phyloP scores from a whole-genome alignment of 2,888 invertebrate species.

The Brenthis hecate region DNA sequence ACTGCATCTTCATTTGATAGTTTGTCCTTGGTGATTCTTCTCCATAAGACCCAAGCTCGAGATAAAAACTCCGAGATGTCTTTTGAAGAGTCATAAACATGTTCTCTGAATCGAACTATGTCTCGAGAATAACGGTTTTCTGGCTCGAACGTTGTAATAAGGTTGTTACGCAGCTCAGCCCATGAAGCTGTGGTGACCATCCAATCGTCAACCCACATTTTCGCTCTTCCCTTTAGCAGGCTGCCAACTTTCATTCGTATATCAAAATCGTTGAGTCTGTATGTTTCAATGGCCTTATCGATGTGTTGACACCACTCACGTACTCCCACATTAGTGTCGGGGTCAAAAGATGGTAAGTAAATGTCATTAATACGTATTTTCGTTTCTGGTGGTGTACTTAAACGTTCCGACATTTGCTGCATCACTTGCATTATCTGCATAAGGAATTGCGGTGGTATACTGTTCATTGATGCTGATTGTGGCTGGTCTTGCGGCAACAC shows the following conservation, averaged over 20 bases:
- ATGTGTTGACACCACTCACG: slow-evolving; percentile 47
- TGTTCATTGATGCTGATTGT: no score
- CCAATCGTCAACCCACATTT: slow-evolving; percentile 36
- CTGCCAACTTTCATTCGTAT: slow-evolving; percentile 28
- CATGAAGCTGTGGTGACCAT: slow-evolving; percentile 35
- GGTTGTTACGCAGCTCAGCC: slow-evolving; percentile 28
- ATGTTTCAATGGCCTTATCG: slow-evolving; percentile 35
- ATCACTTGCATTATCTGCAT: no score
- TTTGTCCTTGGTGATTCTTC: slow-evolving; percentile 7
- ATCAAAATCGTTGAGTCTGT: slow-evolving; percentile 43
- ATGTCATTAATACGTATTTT: no score
- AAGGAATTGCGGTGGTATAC: no score
- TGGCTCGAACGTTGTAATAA: no score
- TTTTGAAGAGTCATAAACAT: slow-evolving; percentile 28
- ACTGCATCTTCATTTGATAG: neutral
- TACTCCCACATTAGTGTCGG: no score
- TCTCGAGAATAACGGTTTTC: slow-evolving; percentile 28
- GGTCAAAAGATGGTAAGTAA: no score
- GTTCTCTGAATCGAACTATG: slow-evolving; percentile 30
- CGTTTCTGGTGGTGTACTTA: no score
- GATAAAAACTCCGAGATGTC: slow-evolving; percentile 27
- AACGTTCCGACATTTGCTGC: no score
- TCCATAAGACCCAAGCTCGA: slow-evolving; percentile 4
- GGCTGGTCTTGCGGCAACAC: no score
- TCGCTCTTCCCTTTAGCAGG: slow-evolving; percentile 30